Evolutionary conservation across 2,113 vertebrate species (phyloP).

Genomic region (Acrocephalus kingi): DNA sequence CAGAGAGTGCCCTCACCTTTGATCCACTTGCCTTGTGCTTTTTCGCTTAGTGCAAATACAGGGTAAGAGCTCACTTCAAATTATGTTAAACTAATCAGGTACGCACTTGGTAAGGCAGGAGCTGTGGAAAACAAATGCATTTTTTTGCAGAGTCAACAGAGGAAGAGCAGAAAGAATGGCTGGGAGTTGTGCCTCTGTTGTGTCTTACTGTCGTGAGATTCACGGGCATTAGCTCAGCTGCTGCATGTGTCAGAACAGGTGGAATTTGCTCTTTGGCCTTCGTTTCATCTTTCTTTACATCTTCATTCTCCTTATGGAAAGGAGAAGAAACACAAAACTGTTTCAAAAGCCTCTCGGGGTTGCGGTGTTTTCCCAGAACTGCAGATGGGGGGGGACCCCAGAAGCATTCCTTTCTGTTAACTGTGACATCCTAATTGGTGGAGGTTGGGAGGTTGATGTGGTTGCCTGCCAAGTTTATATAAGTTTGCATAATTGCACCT

Average conservation of each 20-base stretch:
- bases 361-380: background rate
- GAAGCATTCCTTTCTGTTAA: background rate
- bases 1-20: background rate
- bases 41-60: background rate
- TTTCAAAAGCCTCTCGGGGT: background rate
- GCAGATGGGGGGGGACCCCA: rapidly evolving
- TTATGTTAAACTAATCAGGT: background rate
- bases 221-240: constrained; percentile 6
- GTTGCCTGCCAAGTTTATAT: background rate
- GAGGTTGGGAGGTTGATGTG: background rate
- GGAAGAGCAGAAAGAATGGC: background rate
- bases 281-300: background rate
- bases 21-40: background rate
- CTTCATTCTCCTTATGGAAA: background rate
- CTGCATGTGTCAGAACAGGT: background rate
- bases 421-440: background rate
- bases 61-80: background rate
- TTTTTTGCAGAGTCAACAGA: background rate
- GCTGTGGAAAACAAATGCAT: background rate
- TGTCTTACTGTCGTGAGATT: background rate
- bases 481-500: background rate
- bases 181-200: background rate
- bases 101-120: background rate
- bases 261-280: constrained; percentile 30
- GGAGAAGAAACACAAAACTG: background rate